A percentile compares a stretch with the other conserved stretches of the same genome.
Evolutionary conservation across 2,888 invertebrate genomes (phyloP).

Genomic region (Strigamia maritima): DNA sequence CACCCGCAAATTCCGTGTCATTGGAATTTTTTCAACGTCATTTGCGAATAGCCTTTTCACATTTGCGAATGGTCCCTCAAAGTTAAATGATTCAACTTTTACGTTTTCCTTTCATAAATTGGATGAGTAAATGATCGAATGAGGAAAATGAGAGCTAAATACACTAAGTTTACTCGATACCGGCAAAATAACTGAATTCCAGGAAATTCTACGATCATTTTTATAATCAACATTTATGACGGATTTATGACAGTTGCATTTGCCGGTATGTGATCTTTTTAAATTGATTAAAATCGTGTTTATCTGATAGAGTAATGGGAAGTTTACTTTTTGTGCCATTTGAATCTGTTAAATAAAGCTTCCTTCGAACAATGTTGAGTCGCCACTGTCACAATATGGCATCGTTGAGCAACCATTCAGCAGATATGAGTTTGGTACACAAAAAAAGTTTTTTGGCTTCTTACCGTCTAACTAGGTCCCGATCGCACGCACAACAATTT

Average conservation of each 20-base stretch:
- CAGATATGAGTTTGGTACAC: background rate
- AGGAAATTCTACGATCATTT: background rate
- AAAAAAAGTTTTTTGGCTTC: background rate
- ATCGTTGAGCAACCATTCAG: constrained; percentile 24
- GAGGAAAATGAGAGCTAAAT: background rate
- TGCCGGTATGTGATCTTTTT: background rate
- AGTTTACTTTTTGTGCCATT: background rate
- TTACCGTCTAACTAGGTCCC: constrained; percentile 3
- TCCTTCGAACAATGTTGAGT: background rate
- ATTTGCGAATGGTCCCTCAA: background rate
- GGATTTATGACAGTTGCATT: background rate
- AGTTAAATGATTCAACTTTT: background rate
- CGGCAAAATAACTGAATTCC: background rate
- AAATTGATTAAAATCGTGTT: background rate
- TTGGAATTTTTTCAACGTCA: background rate
- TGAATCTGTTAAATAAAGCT: background rate
- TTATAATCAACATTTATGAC: background rate
- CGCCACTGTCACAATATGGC: constrained; percentile 26
- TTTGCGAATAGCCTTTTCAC: background rate
- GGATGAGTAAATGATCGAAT: background rate
- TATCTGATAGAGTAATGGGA: background rate
- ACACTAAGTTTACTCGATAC: background rate
- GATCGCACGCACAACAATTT: constrained; percentile 11
- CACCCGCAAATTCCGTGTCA: background rate
- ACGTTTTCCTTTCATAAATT: background rate